Percentiles rank a stretch among this genome's conserved stretches.
phyloP scores from a whole-genome alignment of 2,113 vertebrate genomes.

The Casuarius casuarius region DNA sequence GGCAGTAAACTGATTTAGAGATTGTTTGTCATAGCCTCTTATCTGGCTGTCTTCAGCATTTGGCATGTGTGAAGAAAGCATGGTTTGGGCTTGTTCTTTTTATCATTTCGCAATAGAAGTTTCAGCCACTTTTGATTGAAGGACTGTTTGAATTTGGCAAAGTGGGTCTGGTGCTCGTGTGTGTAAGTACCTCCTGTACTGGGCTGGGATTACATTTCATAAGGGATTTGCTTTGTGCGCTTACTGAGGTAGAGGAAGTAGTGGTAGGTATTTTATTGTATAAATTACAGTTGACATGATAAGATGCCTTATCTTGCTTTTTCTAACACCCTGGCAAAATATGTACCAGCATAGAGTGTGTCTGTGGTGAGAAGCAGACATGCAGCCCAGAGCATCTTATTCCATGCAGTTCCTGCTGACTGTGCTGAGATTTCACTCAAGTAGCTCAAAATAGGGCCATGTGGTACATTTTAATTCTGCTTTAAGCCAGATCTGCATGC shows the following conservation, averaged over 20 bases:
- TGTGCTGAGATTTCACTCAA: not conserved
- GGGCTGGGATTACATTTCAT: not conserved
- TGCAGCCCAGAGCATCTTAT: not conserved
- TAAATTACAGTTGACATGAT: not conserved
- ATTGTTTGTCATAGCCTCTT: not conserved
- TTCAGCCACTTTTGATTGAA: not conserved
- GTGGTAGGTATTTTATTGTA: not conserved
- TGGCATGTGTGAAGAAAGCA: not conserved
- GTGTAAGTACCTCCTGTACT: not conserved
- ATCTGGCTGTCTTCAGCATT: not conserved
- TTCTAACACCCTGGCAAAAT: not conserved
- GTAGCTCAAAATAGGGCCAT: not conserved
- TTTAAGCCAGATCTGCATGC: not conserved
- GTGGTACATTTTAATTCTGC: not conserved
- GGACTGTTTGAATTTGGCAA: not conserved
- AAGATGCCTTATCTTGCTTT: not conserved
- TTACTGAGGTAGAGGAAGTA: not conserved
- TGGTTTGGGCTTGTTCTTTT: not conserved
- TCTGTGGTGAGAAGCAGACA: not conserved
- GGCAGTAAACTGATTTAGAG: not conserved
- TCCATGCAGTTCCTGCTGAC: not conserved
- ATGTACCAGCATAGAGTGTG: not conserved
- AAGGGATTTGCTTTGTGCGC: not conserved
- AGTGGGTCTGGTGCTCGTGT: not conserved
- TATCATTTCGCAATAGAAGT: not conserved